Base-by-base conservation (phyloP, 1,140 invertebrate genomes). In the Steinernema feltiae region DNA sequence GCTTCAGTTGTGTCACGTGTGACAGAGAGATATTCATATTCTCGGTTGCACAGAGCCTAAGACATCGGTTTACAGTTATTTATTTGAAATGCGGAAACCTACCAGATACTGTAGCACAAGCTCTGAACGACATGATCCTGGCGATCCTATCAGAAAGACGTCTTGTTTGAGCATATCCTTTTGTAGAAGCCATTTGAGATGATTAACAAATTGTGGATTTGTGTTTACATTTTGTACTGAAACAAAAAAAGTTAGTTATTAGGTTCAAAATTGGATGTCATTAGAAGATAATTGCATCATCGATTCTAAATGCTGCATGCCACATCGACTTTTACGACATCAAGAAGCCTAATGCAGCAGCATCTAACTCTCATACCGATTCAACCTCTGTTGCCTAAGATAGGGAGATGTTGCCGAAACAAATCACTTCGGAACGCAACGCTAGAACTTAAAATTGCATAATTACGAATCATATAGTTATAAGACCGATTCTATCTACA, bases 1-100 rank as follows among this genome's bases (percentile, higher is more conserved):
- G 93, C 92, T 87, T 98, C 96, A 0, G 95, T 98, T 1, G 95
- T 97, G 86, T 98, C 96, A 78, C 95, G 88, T 31, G 94, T 96
- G 30, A 98, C 88, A 1, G 94, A 91, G 29, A 98, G 91, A 88
- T 95, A 98, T 86, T 98, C 95, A 32, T 93, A 88, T 89, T 98
- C 95, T 72, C 92, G 89, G 74, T 92, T 90, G 0, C 93, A 94
- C 29, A 98, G 83, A 87, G 98, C 93, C 77, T 87, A 7, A 41
- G 35, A 77, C 32, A 78, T 72, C 41, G 24, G 17, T 71, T 31
- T 41, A 48, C n/a, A 41, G n/a, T n/a, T n/a, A n/a, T 17, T 30
- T 32, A 71, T 29, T 30, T 73, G 41, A 48, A 48, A 41, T 15
- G 1, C 48, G 53, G 7, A 63, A 63, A 63, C 21, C 31, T 78